Conservation (phyloP, 1,140 invertebrate species). For the Helicorthomorpha holstii region DNA sequence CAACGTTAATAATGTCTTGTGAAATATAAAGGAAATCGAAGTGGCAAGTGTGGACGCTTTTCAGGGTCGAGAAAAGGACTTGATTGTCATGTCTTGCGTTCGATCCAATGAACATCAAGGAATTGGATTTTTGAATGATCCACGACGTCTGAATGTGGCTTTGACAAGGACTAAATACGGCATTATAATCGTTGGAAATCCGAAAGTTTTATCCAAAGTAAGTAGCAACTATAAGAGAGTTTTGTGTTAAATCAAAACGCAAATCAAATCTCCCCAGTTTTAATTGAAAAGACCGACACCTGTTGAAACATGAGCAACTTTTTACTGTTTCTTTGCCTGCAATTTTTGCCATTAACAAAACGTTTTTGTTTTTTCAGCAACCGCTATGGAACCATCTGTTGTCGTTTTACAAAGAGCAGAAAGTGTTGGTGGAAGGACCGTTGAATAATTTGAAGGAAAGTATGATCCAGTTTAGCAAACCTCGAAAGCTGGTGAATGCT, state of each 20-base stretch:
- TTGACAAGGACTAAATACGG: conserved; percentile 94
- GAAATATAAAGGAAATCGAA: conserved; percentile 60
- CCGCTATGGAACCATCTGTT: conserved; percentile 96
- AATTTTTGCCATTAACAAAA: background rate
- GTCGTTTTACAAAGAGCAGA: conserved; percentile 95
- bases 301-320: background rate
- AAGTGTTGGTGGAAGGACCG: conserved; percentile 93
- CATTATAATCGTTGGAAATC: conserved; percentile 97
- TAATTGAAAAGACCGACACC: too few relatives aligned
- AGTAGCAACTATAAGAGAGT: conserved; percentile 9
- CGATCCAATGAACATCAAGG: conserved; percentile 83
- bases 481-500: conserved; percentile 82
- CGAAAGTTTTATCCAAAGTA: conserved; percentile 88
- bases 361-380: conserved; percentile 37
- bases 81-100: conserved; percentile 80
- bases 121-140: conserved; percentile 91
- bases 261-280: too few relatives aligned
- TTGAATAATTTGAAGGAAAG: conserved; percentile 94
- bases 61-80: conserved; percentile 87
- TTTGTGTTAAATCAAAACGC: too few relatives aligned
- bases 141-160: conserved; percentile 91
- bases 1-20: background rate
- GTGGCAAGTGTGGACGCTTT: conserved; percentile 99
- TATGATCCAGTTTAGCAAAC: conserved; percentile 91
- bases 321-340: background rate